Base-by-base conservation (phyloP, 2,797 vertebrate species). In the Xenopus petersii region DNA sequence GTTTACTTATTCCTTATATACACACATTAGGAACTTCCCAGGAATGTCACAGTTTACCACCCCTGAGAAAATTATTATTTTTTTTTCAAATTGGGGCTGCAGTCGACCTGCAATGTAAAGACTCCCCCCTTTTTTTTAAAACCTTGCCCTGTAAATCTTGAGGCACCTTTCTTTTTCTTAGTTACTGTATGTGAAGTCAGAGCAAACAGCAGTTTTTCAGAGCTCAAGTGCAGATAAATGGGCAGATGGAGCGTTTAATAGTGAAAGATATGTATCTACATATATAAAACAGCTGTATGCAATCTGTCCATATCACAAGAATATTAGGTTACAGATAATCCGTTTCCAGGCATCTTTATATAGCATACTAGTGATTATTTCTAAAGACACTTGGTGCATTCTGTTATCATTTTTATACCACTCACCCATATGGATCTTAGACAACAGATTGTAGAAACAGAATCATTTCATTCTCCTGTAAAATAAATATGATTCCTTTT, bases 241-340 rank as follows among this genome's bases (percentile, higher is more conserved):
- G 61, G 17, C 66, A 70, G 66, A 69, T 73, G 71, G 75, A 48
- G 59, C 42, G 12, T 73, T 63, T 78, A 73, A 74, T 69, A 64
- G 67, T 74, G 63, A 70, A 60, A 79, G 76, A 79, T 79, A 58
- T 79, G 76, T 79, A 79, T 79, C 76, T 79, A 70, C 71, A 79
- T 74, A 79, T 70, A 79, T 66, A 59, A 64, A 74, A 70, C 71
- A 70, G 67, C 76, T 79, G 76, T 79, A 79, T 58, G 62, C 55
- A 73, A 79, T 79, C 71, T 65, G 71, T 70, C 76, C 76, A 21
- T 68, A 79, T 70, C 66, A 60, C 76, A 70, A 49, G 66, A 70
- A 79, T 79, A 79, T 79, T 79, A 74, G 59, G 61, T 74, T 74
- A 79, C 76, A 66, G 54, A 66, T 74, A 64, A 70, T 74, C 65